Conservation (phyloP, 2,888 invertebrate genomes). For the Heliconius cydno region DNA sequence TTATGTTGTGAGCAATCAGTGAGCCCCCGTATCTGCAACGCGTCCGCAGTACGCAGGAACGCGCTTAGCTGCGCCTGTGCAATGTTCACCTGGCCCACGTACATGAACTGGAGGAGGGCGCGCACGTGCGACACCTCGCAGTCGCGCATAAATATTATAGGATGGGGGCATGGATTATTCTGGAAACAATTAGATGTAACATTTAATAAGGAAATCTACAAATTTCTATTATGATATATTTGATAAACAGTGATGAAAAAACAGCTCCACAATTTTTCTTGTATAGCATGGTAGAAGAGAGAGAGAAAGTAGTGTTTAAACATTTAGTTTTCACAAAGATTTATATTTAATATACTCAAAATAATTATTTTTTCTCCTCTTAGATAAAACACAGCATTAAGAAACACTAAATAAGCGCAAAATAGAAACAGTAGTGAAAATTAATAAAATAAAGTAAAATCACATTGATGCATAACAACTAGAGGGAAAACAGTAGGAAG, state of each 20-base stretch:
- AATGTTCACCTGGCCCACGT: conserved; percentile 92
- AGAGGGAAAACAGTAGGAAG: background rate
- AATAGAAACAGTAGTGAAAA: no score
- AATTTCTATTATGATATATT: background rate
- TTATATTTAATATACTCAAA: no score
- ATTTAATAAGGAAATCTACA: conserved; percentile 17
- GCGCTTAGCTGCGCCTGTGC: conserved; percentile 90
- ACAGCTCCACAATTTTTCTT: background rate
- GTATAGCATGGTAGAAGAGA: background rate
- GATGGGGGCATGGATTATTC: conserved; percentile 93
- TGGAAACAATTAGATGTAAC: conserved; percentile 69
- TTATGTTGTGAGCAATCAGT: conserved; percentile 86
- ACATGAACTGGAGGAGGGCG: conserved; percentile 92
- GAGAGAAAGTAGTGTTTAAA: background rate
- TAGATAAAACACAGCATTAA: no score
- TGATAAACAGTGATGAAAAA: background rate
- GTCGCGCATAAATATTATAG: conserved; percentile 93
- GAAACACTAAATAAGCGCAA: no score
- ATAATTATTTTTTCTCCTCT: no score
- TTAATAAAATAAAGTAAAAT: background rate
- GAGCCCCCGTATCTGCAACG: conserved; percentile 90
- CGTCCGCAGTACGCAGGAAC: conserved; percentile 90
- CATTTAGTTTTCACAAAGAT: background rate
- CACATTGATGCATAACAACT: background rate
- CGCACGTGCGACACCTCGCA: conserved; percentile 90